phyloP scores from a whole-genome alignment of 2,113 vertebrate genomes.

The Ornithorhynchus anatinus region DNA sequence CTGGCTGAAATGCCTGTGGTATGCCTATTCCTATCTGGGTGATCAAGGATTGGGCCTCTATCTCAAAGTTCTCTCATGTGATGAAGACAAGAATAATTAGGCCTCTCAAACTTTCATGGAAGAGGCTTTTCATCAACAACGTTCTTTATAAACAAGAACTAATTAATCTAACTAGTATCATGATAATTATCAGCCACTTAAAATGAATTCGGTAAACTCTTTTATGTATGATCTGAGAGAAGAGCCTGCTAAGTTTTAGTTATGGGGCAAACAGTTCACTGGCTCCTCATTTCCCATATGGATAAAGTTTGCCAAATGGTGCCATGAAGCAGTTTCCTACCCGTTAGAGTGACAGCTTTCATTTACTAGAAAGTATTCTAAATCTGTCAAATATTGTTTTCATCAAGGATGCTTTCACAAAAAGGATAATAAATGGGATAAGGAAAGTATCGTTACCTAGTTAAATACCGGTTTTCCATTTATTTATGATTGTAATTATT shows the following conservation, averaged over 20 bases:
- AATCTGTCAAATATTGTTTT: constrained; percentile 65
- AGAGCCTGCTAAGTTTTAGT: constrained; percentile 35
- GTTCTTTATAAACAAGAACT: constrained; percentile 7
- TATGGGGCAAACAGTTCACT: constrained; percentile 44
- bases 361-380: constrained; percentile 71
- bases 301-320: constrained; percentile 37
- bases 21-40: neutral
- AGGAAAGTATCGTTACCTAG: constrained; percentile 69
- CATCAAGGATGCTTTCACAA: constrained; percentile 66
- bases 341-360: constrained; percentile 40
- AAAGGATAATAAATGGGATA: constrained; percentile 75
- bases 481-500: too few relatives aligned
- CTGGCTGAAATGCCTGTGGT: neutral
- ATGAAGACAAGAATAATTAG: constrained; percentile 33
- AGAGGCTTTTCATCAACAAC: neutral
- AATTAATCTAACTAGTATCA: constrained; percentile 47
- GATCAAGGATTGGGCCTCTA: neutral
- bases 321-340: constrained; percentile 26
- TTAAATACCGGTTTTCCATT: constrained; percentile 79
- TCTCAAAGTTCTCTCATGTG: neutral
- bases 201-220: constrained; percentile 19
- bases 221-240: constrained; percentile 24
- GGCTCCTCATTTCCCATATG: constrained; percentile 14
- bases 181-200: constrained; percentile 49
- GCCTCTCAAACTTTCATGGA: neutral